These are phyloP conservation scores for Cylas formicarius DNA, from an alignment of 1,140 invertebrate genomes.

Conservation along the genomic window DNA sequence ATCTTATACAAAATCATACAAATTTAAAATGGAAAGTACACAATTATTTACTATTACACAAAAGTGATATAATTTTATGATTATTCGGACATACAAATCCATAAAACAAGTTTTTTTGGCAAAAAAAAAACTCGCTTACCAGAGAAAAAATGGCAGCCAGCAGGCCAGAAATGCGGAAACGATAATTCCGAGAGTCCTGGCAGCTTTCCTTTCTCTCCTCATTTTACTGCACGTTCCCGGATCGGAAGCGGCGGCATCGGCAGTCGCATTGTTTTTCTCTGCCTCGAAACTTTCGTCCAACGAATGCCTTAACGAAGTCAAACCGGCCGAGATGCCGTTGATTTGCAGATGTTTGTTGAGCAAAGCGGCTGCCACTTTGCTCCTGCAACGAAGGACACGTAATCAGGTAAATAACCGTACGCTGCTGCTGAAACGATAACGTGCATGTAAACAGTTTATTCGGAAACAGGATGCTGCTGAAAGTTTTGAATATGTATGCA, in stretches of 20 bases:
- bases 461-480: no score
- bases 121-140: no score
- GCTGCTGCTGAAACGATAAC: no score
- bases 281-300: conserved; percentile 51
- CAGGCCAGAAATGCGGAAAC: conserved; percentile 90
- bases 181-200: conserved; percentile 89
- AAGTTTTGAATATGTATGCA: no score
- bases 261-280: conserved; percentile 41
- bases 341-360: conserved; percentile 82
- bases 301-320: conserved; percentile 45
- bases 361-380: conserved; percentile 74
- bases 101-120: no score
- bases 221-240: conserved; percentile 66
- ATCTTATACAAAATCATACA: no score
- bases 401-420: background rate
- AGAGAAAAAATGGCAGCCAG: conserved; percentile 92
- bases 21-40: no score
- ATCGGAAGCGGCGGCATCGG: conserved; percentile 42
- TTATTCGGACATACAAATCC: no score
- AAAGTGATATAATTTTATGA: no score
- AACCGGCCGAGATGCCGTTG: conserved; percentile 72
- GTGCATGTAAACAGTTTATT: no score
- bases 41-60: no score
- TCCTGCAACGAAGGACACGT: conserved; percentile 49
- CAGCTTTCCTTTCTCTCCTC: conserved; percentile 89